These are phyloP conservation scores for Teleiodes luculella DNA, from an alignment of 2,888 invertebrate species.

Conservation along the genomic window DNA sequence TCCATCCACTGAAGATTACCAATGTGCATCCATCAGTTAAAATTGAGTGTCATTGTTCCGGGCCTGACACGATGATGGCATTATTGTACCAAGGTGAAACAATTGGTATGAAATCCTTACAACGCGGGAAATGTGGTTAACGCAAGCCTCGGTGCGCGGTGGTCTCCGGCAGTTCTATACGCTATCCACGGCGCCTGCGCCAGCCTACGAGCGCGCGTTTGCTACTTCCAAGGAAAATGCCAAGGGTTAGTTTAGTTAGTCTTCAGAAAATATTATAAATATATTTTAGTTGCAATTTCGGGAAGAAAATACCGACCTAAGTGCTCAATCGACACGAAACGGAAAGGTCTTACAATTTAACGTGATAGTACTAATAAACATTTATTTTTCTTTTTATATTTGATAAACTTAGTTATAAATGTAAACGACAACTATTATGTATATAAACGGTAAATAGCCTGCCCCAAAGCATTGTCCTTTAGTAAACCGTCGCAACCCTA, in stretches of 20 bases:
- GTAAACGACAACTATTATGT: too few relatives aligned
- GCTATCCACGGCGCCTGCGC: slow-evolving; percentile 28
- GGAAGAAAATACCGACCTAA: not conserved
- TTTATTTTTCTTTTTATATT: too few relatives aligned
- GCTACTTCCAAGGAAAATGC: not conserved
- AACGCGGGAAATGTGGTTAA: slow-evolving; percentile 44
- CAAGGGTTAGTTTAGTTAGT: too few relatives aligned
- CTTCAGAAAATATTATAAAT: not conserved
- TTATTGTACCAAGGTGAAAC: slow-evolving; percentile 57
- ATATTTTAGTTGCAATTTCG: too few relatives aligned
- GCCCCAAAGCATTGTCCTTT: not conserved
- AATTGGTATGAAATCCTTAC: slow-evolving; percentile 37
- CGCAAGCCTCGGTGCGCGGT: slow-evolving; percentile 44
- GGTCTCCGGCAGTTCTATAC: slow-evolving; percentile 41
- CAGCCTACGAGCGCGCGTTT: not conserved
- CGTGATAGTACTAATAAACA: too few relatives aligned
- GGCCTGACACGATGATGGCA: slow-evolving; percentile 35
- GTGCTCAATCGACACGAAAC: not conserved
- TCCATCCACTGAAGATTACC: too few relatives aligned
- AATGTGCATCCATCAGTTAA: too few relatives aligned
- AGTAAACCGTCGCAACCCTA: not conserved
- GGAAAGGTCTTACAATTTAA: too few relatives aligned
- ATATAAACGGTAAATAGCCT: too few relatives aligned
- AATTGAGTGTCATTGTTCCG: not conserved
- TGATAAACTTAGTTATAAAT: too few relatives aligned